phyloP scores from a whole-genome alignment of 2,797 vertebrate genomes.

The Micrastur ruficollis region DNA sequence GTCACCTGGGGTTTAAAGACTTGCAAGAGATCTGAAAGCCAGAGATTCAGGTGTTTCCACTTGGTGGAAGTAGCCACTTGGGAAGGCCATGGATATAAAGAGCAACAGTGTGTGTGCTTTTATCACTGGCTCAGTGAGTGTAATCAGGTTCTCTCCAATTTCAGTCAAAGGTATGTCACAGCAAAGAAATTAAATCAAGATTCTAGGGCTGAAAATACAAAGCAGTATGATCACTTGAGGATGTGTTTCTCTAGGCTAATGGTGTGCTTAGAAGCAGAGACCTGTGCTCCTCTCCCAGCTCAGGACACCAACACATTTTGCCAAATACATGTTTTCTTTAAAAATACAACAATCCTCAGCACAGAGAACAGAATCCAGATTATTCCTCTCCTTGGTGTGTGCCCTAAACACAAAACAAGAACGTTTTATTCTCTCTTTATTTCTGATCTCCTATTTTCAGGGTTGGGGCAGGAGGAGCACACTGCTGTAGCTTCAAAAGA shows the following conservation, averaged over 20 bases:
- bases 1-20: not conserved
- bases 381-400: not conserved
- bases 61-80: not conserved
- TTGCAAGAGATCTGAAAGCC: not conserved
- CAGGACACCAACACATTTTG: not conserved
- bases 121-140: not conserved
- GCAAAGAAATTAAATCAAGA: not conserved
- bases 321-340: not conserved
- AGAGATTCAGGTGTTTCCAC: not conserved
- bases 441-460: fast-evolving
- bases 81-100: not conserved
- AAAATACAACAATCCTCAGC: not conserved
- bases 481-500: not conserved
- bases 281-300: not conserved
- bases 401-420: not conserved
- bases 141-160: not conserved
- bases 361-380: not conserved
- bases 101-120: not conserved
- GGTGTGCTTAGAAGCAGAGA: not conserved
- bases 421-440: not conserved
- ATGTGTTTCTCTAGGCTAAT: not conserved
- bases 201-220: not conserved
- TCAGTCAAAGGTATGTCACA: not conserved
- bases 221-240: not conserved
- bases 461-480: fast-evolving